These are phyloP conservation scores for Oryzias celebensis DNA, from an alignment of 2,113 vertebrate species.

Conservation along the genomic window DNA sequence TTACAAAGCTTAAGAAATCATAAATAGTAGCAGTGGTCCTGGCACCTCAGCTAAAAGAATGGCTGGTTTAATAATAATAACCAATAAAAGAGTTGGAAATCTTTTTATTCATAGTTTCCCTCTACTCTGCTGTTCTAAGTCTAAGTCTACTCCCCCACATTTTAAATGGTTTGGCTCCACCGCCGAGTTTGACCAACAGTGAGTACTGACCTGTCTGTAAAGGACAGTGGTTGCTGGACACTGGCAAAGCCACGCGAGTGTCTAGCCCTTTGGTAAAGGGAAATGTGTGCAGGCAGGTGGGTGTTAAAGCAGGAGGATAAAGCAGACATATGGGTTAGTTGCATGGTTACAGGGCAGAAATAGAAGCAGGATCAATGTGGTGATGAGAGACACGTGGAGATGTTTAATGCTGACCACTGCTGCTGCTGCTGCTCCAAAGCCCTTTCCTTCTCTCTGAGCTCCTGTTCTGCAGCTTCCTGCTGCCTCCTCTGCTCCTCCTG, in stretches of 20 bases:
- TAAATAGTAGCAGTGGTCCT: too few relatives aligned
- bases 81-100: too few relatives aligned
- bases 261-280: constrained; percentile 59
- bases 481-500: constrained; percentile 44
- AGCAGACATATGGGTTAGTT: constrained; percentile 58
- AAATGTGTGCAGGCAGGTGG: constrained; percentile 15
- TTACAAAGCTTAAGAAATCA: too few relatives aligned
- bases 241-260: constrained; percentile 56
- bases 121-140: too few relatives aligned
- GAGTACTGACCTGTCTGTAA: constrained; percentile 75
- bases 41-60: too few relatives aligned
- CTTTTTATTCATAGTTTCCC: too few relatives aligned
- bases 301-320: constrained; percentile 38
- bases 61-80: too few relatives aligned
- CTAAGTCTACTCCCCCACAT: too few relatives aligned
- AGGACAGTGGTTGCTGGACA: constrained; percentile 63
- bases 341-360: constrained; percentile 37
- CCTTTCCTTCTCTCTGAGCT: constrained; percentile 50
- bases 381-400: constrained; percentile 2
- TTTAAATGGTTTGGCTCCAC: background rate
- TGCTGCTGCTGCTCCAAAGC: constrained; percentile 56
- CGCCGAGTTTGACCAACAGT: background rate
- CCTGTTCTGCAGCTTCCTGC: constrained; percentile 52
- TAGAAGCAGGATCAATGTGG: constrained; percentile 28
- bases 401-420: constrained; percentile 17